Base-by-base conservation (phyloP, 2,888 invertebrate species). In the Drosophila gaucha region DNA sequence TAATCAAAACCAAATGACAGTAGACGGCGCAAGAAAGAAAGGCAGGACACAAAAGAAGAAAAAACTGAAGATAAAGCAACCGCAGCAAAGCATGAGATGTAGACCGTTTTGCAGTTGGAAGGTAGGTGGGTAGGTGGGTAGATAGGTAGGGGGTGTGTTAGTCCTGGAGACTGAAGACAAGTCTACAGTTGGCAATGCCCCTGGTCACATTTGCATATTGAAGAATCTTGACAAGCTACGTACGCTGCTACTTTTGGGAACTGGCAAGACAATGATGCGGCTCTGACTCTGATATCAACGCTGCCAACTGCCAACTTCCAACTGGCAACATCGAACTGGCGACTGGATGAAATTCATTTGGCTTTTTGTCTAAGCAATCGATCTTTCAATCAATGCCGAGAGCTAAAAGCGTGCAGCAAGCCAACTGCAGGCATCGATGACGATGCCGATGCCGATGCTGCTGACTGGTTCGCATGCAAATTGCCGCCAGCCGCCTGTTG, bases 371-470 rank as follows among this genome's bases (percentile, higher is more conserved):
- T 83, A 73, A 78, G 68, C 88, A 75, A 83, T 88, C 88, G 86
- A 86, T 86, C 86, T 88, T 86, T 86, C 86, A 86, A 86, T 86
- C 86, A 86, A 86, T 71, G 82, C 83, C 86, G 59, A 79, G 63
- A 78, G 82, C 75, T 51, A 63, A 78, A 83, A 74, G 71, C 74
- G 74, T 72, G 82, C 83, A 79, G 28, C 43, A 44, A 41, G 31
- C 35, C 36, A 59, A 41, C 41, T 36, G 35, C 30, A 43, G 47
- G 64, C 71, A 65, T 51, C 39, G 39, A 39, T n/a, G 20, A 0
- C 6, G 20, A 5, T 74, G 38, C 46, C 50, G 58, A 3, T 46
- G n/a, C 12, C 26, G 28, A 24, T 41, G 26, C 43, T 26, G 43
- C 43, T 30, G 44, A 57, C 55, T 59, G 67, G 36, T 72, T 76